phyloP scores from a whole-genome alignment of 2,888 invertebrate genomes.

The Apamea crenata region DNA sequence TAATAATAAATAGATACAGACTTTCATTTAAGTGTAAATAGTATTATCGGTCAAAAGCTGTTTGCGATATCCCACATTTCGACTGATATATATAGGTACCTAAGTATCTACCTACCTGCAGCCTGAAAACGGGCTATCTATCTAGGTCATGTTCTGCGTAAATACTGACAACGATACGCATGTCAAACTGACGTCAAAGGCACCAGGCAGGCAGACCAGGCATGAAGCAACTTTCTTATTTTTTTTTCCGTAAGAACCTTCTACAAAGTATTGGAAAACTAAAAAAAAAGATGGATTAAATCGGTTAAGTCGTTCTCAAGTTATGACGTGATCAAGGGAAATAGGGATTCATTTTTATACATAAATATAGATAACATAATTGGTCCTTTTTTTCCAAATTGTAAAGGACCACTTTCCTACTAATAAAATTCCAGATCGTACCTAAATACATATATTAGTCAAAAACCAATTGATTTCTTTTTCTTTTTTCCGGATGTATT shows the following conservation, averaged over 20 bases:
- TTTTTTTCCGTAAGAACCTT: too few relatives aligned
- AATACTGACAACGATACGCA: slow-evolving; percentile 15
- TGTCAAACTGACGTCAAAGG: background rate
- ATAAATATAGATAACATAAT: too few relatives aligned
- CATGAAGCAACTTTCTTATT: too few relatives aligned
- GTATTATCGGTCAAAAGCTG: slow-evolving; percentile 32
- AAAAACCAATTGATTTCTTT: too few relatives aligned
- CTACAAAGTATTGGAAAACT: too few relatives aligned
- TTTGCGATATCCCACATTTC: slow-evolving; percentile 10
- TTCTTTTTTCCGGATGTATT: background rate
- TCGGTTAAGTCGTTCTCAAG: too few relatives aligned
- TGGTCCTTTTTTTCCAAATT: background rate
- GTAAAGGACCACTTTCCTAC: background rate
- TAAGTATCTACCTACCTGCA: slow-evolving; percentile 1
- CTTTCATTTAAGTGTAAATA: slow-evolving; percentile 5
- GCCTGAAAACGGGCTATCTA: slow-evolving; percentile 30
- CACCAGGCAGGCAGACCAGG: accelerated
- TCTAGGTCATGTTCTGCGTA: slow-evolving; percentile 11
- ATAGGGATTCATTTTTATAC: too few relatives aligned
- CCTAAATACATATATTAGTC: too few relatives aligned
- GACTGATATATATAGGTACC: background rate
- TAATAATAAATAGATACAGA: slow-evolving; percentile 6
- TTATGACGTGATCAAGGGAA: too few relatives aligned
- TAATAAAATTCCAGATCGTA: too few relatives aligned
- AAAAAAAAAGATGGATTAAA: too few relatives aligned